Conservation (phyloP, 1,140 invertebrate genomes). For the Lucilia sericata region DNA sequence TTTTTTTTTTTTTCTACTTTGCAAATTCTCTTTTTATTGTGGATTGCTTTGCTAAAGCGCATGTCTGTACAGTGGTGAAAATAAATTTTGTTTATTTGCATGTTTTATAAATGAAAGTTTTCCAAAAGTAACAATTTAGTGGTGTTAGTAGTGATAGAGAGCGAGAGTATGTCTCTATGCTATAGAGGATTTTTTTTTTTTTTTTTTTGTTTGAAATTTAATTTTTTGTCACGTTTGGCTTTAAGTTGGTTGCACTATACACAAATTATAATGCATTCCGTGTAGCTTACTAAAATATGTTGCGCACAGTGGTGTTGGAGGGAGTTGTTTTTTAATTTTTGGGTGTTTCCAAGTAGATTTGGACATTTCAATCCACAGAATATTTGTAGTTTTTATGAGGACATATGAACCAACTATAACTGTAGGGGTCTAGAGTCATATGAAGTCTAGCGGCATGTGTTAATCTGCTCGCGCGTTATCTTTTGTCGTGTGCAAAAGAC, state of each 20-base stretch:
- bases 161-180: not conserved
- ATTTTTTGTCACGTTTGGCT: not conserved
- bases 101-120: slow-evolving; percentile 3
- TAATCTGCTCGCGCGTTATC: no score
- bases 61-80: not conserved
- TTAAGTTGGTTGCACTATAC: slow-evolving; percentile 11
- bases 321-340: not conserved
- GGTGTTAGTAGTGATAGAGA: not conserved
- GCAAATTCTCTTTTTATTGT: not conserved
- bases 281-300: not conserved
- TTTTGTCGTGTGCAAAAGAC: no score
- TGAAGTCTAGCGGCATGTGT: no score
- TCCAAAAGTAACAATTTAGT: not conserved
- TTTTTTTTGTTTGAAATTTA: not conserved
- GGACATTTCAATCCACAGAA: no score
- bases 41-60: not conserved
- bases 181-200: not conserved
- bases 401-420: no score
- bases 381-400: no score
- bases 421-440: no score
- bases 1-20: not conserved
- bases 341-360: no score
- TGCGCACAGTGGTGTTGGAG: not conserved
- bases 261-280: not conserved
- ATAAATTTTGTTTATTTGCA: not conserved